Evolutionary conservation across 2,888 invertebrate genomes (phyloP), one percentile per base, ranked within the genome.

Genomic region (Mechanitis messenoides): DNA sequence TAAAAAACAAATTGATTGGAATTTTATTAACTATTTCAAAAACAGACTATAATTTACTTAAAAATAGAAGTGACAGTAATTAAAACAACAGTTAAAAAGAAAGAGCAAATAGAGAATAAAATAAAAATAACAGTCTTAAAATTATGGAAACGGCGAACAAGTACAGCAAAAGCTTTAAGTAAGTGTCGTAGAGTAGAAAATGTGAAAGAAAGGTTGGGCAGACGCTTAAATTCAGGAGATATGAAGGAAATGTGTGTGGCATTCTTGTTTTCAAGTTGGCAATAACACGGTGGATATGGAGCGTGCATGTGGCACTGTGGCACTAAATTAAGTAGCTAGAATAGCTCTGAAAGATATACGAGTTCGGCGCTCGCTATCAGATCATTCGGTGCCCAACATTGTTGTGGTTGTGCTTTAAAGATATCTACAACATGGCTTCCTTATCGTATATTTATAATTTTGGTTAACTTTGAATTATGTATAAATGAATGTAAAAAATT

Each of bases 201-300:
- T 77, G 76, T 77, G 74, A 80, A 75, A 78, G 78, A 78, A 75
- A 74, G 81, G 79, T 77, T 79, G 81, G 58, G 79, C 77, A 82
- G 80, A 80, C 79, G 76, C 80, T 84, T 83, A 83, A 82, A 84
- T 83, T 83, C 79, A 79, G 76, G 66, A 87, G 85, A 84, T 84
- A 87, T 83, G 82, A 83, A 82, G 82, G 80, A 87, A 87, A 85
- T 85, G 83, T 85, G 82, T 84, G 79, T 80, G 83, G 80, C 79
- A 83, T 87, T 87, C 84, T 84, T 86, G 84, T 83, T 87, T 88
- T 86, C 85, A 85, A 89, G 87, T 85, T 84, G 87, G 87, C 84
- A 87, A 87, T 89, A 88, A 88, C 85, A 83, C 78, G 79, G 81
- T 83, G 84, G 83, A 84, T 86, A 83, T 82, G 85, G 86, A 84